Base-by-base conservation (phyloP, 2,113 vertebrate species). In the Marcusenius ussheri region DNA sequence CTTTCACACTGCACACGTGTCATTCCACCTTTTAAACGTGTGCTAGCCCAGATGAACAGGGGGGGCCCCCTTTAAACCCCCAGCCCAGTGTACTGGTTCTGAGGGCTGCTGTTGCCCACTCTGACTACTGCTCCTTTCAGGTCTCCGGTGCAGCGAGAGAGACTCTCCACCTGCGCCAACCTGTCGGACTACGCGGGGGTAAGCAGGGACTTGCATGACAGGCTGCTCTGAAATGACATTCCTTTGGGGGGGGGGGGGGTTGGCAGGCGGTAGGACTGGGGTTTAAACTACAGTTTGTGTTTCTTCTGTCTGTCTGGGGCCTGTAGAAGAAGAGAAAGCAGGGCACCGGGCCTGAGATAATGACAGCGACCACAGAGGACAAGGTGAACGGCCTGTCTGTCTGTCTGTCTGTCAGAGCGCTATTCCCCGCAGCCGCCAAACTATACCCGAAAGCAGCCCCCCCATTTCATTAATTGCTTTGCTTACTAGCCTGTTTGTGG, bases 261-360 rank as follows among this genome's bases (percentile, higher is more conserved):
- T 51, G 49, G 8, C n/a, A 27, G 21, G 27, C 7, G 6, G 89
- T 46, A 17, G 51, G 70, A 21, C 53, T 47, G 89, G 62, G 80
- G 70, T 89, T 50, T 86, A 66, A 89, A 83, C 45, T 15, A 51
- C 80, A 51, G 15, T 88, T 46, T 89, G 88, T 53, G 31, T 90
- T 85, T 35, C 91, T 56, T 90, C 90, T 92, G 17, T 90, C 1
- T 87, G 58, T 8, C 15, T 90, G 70, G 86, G 66, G 21, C 53
- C 24, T 93, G 92, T 93, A 96, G 96, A 96, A 96, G 90, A 96
- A 96, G 91, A 95, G 96, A 93, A 96, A 96, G 93, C 96, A 96
- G 92, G 94, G 95, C 24, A 92, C 93, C 2, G 58, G 88, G 31
- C 90, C 92, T 89, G 94, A 93, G 39, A 87, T 91, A 89, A 93